Conservation (phyloP, 2,797 vertebrate genomes). For the Vespertilio murinus region DNA sequence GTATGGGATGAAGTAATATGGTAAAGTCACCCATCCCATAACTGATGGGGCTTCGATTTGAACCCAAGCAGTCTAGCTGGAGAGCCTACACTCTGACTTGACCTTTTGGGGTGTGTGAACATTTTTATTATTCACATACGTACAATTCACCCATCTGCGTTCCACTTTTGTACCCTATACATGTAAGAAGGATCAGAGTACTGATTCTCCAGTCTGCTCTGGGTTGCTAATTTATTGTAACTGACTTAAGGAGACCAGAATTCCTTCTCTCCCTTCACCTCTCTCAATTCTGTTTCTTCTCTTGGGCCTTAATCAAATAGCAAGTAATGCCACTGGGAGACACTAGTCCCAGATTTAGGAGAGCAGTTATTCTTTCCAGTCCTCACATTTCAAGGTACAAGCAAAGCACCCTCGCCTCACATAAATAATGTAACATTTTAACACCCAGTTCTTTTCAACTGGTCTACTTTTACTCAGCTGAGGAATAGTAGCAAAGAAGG, state of each 20-base stretch:
- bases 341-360: neutral
- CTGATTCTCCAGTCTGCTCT: neutral
- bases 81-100: neutral
- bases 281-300: conserved; percentile 33
- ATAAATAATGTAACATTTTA: conserved; percentile 38
- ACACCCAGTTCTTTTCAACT: conserved; percentile 29
- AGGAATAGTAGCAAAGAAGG: neutral
- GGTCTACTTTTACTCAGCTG: neutral
- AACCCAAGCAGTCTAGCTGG: neutral
- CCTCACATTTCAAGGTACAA: conserved; percentile 34
- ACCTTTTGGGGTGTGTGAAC: neutral
- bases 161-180: neutral
- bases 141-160: neutral
- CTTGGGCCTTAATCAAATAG: conserved; percentile 43
- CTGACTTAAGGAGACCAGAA: conserved; percentile 34
- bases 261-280: conserved; percentile 16
- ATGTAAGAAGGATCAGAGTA: neutral
- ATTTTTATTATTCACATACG: conserved; percentile 29
- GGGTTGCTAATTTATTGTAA: neutral
- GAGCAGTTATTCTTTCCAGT: conserved; percentile 10
- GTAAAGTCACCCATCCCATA: neutral
- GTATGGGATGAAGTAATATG: neutral
- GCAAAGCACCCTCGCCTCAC: conserved; percentile 9
- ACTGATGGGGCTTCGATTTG: neutral
- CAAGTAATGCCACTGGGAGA: neutral